Conservation (phyloP, 2,797 vertebrate species). For the Gymnodraco acuticeps region DNA sequence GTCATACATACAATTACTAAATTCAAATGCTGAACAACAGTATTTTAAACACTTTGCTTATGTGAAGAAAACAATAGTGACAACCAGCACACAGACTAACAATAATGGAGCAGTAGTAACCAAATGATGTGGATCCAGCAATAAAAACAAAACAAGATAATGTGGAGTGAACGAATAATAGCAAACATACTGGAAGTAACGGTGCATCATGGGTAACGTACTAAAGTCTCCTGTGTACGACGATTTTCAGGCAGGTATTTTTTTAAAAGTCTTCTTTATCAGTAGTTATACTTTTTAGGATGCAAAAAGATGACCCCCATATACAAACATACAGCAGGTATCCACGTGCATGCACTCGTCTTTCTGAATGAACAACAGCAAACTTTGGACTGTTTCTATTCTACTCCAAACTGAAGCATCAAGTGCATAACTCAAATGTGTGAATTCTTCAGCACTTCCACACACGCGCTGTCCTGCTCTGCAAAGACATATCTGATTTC, state of each 20-base stretch:
- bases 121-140: constrained; percentile 50
- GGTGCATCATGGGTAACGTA: constrained; percentile 24
- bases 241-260: constrained; percentile 35
- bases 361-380: constrained; percentile 35
- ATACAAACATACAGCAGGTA: constrained; percentile 50
- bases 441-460: constrained; percentile 32
- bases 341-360: constrained; percentile 57
- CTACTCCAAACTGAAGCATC: constrained; percentile 40
- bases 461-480: constrained; percentile 20
- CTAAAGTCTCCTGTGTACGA: constrained; percentile 7
- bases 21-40: constrained; percentile 53
- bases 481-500: constrained; percentile 32
- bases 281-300: constrained; percentile 44
- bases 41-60: constrained; percentile 39
- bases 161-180: constrained; percentile 39
- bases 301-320: constrained; percentile 34
- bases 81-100: constrained; percentile 40
- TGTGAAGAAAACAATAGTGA: constrained; percentile 41
- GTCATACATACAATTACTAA: constrained; percentile 64
- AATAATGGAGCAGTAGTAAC: constrained; percentile 52
- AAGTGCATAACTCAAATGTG: constrained; percentile 44
- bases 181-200: constrained; percentile 26
- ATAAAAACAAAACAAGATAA: constrained; percentile 29
- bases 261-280: constrained; percentile 17
- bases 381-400: constrained; percentile 45